These are phyloP conservation scores for Nemoura dubitans DNA, from an alignment of 2,888 invertebrate species.

Conservation along the genomic window DNA sequence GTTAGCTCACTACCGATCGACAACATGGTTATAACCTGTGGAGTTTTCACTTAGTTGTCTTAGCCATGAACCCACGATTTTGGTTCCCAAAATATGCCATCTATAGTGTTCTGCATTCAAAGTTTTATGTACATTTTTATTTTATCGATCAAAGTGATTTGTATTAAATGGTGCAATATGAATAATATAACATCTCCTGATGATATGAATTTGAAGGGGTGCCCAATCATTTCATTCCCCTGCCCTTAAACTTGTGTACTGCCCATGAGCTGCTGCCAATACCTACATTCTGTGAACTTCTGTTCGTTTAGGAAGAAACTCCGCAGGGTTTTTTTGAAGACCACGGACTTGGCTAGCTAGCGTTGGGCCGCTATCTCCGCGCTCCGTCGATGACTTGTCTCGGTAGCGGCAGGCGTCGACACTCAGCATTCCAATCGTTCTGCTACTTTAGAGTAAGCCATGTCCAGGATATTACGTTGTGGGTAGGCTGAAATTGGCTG, in stretches of 20 bases:
- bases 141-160: background rate
- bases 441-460: too few species aligned
- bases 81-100: too few species aligned
- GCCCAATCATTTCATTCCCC: background rate
- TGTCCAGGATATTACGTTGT: too few species aligned
- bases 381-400: too few species aligned
- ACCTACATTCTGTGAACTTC: conserved; percentile 39
- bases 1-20: too few species aligned
- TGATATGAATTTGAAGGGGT: background rate
- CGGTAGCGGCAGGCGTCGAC: too few species aligned
- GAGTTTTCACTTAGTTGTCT: too few species aligned
- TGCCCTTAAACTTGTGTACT: background rate
- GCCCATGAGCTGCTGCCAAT: background rate
- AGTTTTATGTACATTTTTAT: background rate
- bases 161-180: background rate
- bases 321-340: conserved; percentile 99
- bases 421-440: too few species aligned
- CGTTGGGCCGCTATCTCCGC: conserved; percentile 38
- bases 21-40: too few species aligned
- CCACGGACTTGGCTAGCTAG: conserved; percentile 91
- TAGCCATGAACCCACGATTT: too few species aligned
- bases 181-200: background rate
- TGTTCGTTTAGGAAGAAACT: conserved; percentile 95
- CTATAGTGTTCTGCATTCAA: too few species aligned
- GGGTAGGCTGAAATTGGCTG: too few species aligned